These are phyloP conservation scores for Pogonus chalceus DNA, from an alignment of 1,140 invertebrate genomes.

Conservation along the genomic window DNA sequence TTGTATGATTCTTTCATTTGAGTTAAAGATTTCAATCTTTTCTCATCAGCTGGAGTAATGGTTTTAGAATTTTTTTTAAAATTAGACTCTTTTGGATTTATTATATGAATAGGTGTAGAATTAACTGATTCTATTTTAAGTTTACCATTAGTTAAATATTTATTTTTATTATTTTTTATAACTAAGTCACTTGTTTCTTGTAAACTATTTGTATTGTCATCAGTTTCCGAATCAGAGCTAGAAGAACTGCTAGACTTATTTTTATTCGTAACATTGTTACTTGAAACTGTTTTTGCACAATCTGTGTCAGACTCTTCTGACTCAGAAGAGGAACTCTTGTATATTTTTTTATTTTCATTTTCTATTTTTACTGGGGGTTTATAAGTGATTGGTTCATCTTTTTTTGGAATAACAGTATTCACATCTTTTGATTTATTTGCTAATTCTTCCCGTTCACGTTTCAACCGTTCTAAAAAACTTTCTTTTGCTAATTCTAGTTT, in stretches of 20 bases:
- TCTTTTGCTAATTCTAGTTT: constrained; percentile 31
- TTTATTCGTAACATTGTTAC: constrained; percentile 29
- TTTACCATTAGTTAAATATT: constrained; percentile 9
- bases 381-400: too few relatives aligned
- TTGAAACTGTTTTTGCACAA: constrained; percentile 18
- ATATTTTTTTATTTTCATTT: background rate
- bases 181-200: constrained; percentile 14
- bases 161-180: constrained; percentile 21
- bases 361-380: background rate
- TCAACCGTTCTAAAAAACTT: constrained; percentile 33
- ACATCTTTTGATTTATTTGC: background rate
- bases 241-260: constrained; percentile 22
- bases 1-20: constrained; percentile 44
- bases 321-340: background rate
- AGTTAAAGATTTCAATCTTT: constrained; percentile 45
- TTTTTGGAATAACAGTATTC: background rate
- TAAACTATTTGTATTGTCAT: constrained; percentile 5
- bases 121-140: constrained; percentile 17
- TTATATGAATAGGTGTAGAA: constrained; percentile 14
- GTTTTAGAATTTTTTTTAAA: constrained; percentile 11
- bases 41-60: constrained; percentile 37
- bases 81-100: constrained; percentile 12
- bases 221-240: background rate
- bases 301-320: background rate
- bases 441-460: constrained; percentile 27